Conservation (phyloP, 2,797 vertebrate genomes). For the Acanthopagrus latus region DNA sequence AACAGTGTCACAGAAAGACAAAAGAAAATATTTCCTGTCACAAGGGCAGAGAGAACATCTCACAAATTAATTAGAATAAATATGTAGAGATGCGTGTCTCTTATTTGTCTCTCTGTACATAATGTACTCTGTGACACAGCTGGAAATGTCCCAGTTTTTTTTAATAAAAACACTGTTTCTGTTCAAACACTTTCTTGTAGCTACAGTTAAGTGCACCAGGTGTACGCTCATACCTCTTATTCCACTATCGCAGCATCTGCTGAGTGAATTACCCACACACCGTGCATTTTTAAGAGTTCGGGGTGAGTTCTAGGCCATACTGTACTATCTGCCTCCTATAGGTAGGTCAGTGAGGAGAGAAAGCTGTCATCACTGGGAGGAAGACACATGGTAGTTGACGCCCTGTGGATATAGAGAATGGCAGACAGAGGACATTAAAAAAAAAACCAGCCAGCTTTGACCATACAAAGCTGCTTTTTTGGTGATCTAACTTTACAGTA, state of each 20-base stretch:
- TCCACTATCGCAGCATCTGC: slow-evolving; percentile 45
- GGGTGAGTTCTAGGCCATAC: slow-evolving; percentile 47
- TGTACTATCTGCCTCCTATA: slow-evolving; percentile 43
- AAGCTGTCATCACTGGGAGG: slow-evolving; percentile 27
- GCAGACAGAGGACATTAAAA: background rate
- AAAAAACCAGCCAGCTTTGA: slow-evolving; percentile 1
- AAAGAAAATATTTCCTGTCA: slow-evolving; percentile 1
- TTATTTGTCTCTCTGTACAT: background rate
- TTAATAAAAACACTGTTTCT: background rate
- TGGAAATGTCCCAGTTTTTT: background rate
- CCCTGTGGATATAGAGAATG: slow-evolving; percentile 8
- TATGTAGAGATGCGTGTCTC: background rate
- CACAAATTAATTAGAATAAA: background rate
- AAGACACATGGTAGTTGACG: slow-evolving; percentile 32
- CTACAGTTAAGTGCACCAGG: background rate
- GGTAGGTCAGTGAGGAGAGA: slow-evolving; percentile 38
- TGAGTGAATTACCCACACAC: slow-evolving; percentile 57
- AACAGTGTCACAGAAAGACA: background rate
- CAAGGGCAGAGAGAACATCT: background rate
- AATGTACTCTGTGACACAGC: background rate
- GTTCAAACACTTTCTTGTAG: background rate
- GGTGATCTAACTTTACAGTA: slow-evolving; percentile 3
- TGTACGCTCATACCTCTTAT: slow-evolving; percentile 35
- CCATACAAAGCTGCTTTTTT: background rate
- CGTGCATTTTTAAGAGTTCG: slow-evolving; percentile 69